These are phyloP conservation scores for Bovichtus diacanthus DNA, from an alignment of 2,797 vertebrate genomes.

Conservation along the genomic window DNA sequence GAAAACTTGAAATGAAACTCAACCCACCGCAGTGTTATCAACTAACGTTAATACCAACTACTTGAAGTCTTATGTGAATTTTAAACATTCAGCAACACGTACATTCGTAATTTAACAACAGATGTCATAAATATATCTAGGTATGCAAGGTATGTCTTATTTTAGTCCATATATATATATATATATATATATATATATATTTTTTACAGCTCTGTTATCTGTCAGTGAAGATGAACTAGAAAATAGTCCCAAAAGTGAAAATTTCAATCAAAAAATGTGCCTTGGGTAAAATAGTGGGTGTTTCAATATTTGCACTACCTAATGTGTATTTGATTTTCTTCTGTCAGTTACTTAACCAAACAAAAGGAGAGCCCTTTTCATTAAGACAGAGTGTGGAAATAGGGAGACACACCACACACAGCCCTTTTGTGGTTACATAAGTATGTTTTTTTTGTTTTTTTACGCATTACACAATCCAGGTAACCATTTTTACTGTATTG, in stretches of 20 bases:
- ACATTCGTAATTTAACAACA: background rate
- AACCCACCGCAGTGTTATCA: background rate
- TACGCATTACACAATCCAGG: background rate
- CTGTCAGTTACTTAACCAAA: slow-evolving; percentile 9
- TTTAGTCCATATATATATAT: too few relatives aligned
- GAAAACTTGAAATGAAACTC: slow-evolving; percentile 17
- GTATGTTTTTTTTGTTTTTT: background rate
- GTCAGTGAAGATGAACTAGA: background rate
- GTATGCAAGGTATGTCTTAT: background rate
- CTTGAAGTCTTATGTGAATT: background rate
- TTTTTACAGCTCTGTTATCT: background rate
- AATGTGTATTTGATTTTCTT: slow-evolving; percentile 9
- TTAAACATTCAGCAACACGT: background rate
- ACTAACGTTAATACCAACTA: too few relatives aligned
- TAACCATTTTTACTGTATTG: slow-evolving; percentile 6
- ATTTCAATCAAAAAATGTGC: background rate
- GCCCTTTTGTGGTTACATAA: background rate
- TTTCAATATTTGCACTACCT: slow-evolving; percentile 17
- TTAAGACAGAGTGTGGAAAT: background rate
- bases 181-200: background rate
- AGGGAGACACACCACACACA: background rate
- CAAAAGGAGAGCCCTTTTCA: background rate
- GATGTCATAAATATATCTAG: background rate
- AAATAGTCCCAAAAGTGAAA: background rate
- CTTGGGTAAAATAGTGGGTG: background rate